Percentiles rank a stretch among this genome's conserved stretches.
These are phyloP conservation scores for Phrynocephalus forsythii DNA, from an alignment of 2,797 vertebrate species.

Conservation along the genomic window DNA sequence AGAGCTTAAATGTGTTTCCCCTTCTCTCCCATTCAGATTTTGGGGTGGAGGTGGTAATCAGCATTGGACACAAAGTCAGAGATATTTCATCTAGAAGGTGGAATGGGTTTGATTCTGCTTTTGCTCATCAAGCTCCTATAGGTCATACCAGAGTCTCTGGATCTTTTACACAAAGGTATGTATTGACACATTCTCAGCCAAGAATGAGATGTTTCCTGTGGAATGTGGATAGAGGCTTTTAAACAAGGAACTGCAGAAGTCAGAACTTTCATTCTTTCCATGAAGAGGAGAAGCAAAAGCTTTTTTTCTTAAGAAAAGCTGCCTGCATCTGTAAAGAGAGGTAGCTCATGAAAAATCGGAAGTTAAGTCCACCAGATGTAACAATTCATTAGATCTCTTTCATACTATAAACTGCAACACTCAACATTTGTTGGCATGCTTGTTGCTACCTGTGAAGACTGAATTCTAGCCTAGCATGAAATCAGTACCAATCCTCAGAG, in stretches of 20 bases:
- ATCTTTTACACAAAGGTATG: slow-evolving; percentile 19
- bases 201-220: slow-evolving; percentile 42
- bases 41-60: background rate
- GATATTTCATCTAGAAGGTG: background rate
- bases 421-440: background rate
- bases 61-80: background rate
- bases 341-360: slow-evolving; percentile 6
- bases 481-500: background rate
- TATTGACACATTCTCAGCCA: slow-evolving; percentile 27
- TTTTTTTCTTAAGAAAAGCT: slow-evolving; percentile 5
- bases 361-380: background rate
- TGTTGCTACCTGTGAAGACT: background rate
- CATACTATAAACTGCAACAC: background rate
- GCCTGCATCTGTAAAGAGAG: background rate
- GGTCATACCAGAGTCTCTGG: background rate
- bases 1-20: slow-evolving; percentile 64
- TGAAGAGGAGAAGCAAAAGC: slow-evolving; percentile 6
- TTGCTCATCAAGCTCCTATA: slow-evolving; percentile 51
- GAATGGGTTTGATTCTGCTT: slow-evolving; percentile 8
- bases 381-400: background rate
- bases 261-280: background rate
- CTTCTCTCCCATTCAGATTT: background rate
- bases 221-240: slow-evolving; percentile 38
- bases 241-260: slow-evolving; percentile 42
- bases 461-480: background rate